A percentile compares a stretch with the other conserved stretches of the same genome.
Conservation (phyloP, 2,888 invertebrate species). For the Cheilosia soror region DNA sequence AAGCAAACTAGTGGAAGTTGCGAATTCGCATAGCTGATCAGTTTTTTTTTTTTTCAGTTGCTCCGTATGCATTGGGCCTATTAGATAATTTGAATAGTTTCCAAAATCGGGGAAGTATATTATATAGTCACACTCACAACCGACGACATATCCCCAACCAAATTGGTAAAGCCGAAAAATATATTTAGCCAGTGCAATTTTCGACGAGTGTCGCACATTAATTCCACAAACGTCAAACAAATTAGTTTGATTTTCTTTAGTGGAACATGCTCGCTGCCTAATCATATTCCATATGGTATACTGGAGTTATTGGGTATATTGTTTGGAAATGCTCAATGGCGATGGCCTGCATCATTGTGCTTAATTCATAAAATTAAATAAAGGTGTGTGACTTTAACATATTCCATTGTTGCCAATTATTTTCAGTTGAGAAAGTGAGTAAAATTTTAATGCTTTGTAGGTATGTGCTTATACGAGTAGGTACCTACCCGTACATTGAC, state of each 20-base stretch:
- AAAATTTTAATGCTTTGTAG: conserved; percentile 8
- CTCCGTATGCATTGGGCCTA: no score
- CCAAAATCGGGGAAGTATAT: no score
- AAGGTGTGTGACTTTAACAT: conserved; percentile 29
- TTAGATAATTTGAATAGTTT: no score
- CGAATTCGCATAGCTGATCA: no score
- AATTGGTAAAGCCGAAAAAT: no score
- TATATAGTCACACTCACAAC: no score
- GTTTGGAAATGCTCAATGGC: conserved; percentile 12
- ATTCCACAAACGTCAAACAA: conserved; percentile 36
- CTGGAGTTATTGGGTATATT: conserved; percentile 24
- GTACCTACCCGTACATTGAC: background rate
- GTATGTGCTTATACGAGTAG: background rate
- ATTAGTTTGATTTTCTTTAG: conserved; percentile 48
- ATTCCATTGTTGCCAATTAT: conserved; percentile 47
- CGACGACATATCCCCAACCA: no score
- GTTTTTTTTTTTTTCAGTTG: no score
- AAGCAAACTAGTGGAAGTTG: no score
- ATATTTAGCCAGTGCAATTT: background rate
- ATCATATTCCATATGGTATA: conserved; percentile 36
- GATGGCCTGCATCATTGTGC: conserved; percentile 16
- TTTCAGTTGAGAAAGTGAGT: conserved; percentile 50
- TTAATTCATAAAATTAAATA: conserved; percentile 19
- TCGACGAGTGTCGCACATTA: conserved; percentile 20
- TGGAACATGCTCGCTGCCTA: conserved; percentile 19